phyloP scores from a whole-genome alignment of 2,113 vertebrate genomes.

The Xiphophorus couchianus region DNA sequence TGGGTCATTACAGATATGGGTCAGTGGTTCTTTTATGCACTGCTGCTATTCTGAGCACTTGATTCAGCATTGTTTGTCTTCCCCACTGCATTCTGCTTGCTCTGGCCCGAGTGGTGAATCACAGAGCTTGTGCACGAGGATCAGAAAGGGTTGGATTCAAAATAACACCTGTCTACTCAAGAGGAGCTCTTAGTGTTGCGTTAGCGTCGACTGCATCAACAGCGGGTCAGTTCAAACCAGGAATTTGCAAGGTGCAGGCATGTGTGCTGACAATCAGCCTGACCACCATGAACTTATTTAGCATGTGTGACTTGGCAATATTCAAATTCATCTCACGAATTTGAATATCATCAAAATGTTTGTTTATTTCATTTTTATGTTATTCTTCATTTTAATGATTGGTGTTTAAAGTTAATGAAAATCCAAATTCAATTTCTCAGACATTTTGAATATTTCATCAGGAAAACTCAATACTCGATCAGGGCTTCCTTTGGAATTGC shows the following conservation, averaged over 20 bases:
- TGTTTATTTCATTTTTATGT: too few relatives aligned
- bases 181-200: slow-evolving; percentile 10
- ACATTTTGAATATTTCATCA: too few relatives aligned
- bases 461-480: too few relatives aligned
- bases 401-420: too few relatives aligned
- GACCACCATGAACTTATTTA: too few relatives aligned
- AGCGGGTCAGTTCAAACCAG: neutral
- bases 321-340: too few relatives aligned
- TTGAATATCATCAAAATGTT: too few relatives aligned
- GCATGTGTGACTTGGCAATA: too few relatives aligned
- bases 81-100: slow-evolving; percentile 21
- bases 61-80: slow-evolving; percentile 46
- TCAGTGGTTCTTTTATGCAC: slow-evolving; percentile 66
- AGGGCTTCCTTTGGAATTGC: too few relatives aligned
- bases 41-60: slow-evolving; percentile 63
- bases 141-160: slow-evolving; percentile 14
- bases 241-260: neutral
- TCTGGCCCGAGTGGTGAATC: slow-evolving; percentile 25
- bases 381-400: too few relatives aligned
- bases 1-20: slow-evolving; percentile 74
- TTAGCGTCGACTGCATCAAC: neutral
- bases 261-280: neutral
- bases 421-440: too few relatives aligned
- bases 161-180: slow-evolving; percentile 32
- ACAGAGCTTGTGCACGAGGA: neutral